Evolutionary conservation across 2,797 vertebrate species (phyloP).

Genomic region (Sparus aurata): DNA sequence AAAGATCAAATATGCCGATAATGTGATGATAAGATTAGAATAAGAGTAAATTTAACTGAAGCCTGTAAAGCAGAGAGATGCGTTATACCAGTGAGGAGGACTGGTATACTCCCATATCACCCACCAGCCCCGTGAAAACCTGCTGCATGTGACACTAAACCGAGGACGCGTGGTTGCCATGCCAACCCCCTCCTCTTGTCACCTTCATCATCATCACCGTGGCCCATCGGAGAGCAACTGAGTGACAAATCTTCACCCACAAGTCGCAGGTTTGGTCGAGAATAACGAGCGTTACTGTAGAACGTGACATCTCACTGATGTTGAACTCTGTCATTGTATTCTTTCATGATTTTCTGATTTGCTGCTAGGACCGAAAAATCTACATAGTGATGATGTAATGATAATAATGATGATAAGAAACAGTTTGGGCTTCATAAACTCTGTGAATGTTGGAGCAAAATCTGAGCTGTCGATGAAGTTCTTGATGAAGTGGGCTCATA

Average conservation of each 20-base stretch:
- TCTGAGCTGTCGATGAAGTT: too few relatives aligned
- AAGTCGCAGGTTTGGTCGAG: background rate
- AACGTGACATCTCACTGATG: background rate
- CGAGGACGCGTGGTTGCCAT: constrained; percentile 67
- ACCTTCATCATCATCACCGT: constrained; percentile 24
- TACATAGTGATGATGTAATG: too few relatives aligned
- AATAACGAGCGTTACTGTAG: background rate
- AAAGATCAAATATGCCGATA: background rate
- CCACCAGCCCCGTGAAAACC: constrained; percentile 6
- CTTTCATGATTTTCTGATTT: background rate
- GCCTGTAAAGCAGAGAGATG: background rate
- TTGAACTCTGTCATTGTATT: background rate
- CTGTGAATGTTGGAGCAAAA: too few relatives aligned
- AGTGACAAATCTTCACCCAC: background rate
- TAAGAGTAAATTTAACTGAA: background rate
- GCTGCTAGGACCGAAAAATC: background rate
- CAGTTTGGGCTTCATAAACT: too few relatives aligned
- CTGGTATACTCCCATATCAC: background rate
- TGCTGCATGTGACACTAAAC: constrained; percentile 50
- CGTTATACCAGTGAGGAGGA: background rate
- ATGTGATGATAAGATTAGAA: constrained; percentile 2
- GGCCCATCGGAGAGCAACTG: constrained; percentile 3
- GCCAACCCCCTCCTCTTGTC: constrained; percentile 55
- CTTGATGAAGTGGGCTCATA: too few relatives aligned
- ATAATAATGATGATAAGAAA: background rate